phyloP scores from a whole-genome alignment of 2,797 vertebrate species.

The Hemitrygon akajei region DNA sequence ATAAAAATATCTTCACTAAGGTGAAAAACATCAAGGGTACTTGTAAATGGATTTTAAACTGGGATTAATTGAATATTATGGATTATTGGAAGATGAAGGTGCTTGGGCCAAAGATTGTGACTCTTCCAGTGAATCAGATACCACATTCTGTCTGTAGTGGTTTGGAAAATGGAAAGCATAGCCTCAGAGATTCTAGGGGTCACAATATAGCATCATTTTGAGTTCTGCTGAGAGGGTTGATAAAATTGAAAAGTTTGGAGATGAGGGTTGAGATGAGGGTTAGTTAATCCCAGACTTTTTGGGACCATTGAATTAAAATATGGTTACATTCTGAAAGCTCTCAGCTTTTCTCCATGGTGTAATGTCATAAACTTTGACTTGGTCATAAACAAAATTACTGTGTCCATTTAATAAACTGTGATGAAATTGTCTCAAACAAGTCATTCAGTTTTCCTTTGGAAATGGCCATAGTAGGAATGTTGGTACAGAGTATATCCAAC shows the following conservation, averaged over 20 bases:
- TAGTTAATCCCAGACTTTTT: not conserved
- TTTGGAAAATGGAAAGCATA: not conserved
- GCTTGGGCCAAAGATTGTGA: not conserved
- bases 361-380: not conserved
- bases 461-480: not conserved
- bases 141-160: not conserved
- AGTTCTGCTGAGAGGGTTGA: not conserved
- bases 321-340: not conserved
- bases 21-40: not conserved
- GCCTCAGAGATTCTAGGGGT: not conserved
- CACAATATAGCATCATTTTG: not conserved
- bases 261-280: not conserved
- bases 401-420: not conserved
- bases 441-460: not conserved
- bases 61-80: not conserved
- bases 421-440: not conserved
- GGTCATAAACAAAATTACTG: not conserved
- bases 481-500: not conserved
- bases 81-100: not conserved
- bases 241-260: not conserved
- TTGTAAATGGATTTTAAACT: not conserved
- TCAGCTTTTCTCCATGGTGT: not conserved
- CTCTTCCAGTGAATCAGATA: not conserved
- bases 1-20: not conserved
- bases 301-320: not conserved